Evolutionary conservation across 2,888 invertebrate genomes (phyloP).

Genomic region (Drosophila colorata): DNA sequence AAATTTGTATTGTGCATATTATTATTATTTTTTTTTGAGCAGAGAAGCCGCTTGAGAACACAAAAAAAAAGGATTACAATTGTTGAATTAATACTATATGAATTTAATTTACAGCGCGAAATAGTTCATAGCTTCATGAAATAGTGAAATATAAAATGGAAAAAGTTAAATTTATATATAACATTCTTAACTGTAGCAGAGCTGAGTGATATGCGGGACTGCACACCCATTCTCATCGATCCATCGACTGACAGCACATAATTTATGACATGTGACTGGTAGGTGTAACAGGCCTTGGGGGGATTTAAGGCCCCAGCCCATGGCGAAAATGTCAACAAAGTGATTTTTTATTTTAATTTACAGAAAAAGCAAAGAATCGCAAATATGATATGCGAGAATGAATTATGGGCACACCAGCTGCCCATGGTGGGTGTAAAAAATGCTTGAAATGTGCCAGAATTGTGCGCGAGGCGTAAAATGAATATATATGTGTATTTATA

Average conservation of each 20-base stretch:
- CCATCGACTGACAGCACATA: constrained; percentile 29
- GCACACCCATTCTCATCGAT: constrained; percentile 34
- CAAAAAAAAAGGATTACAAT: neutral
- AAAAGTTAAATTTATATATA: constrained; percentile 6
- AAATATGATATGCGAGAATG: constrained; percentile 50
- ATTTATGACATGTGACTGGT: constrained; percentile 49
- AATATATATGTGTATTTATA: constrained; percentile 5
- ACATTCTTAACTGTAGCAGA: constrained; percentile 19
- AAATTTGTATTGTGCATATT: too few species aligned
- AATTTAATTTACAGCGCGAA: constrained; percentile 29
- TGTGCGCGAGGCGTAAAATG: constrained; percentile 16
- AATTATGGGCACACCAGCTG: constrained; percentile 66
- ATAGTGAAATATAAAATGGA: constrained; percentile 20
- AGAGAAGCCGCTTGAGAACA: too few species aligned
- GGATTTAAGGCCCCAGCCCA: constrained; percentile 3
- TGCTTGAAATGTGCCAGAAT: constrained; percentile 35
- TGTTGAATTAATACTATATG: constrained; percentile 26
- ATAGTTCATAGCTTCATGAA: constrained; percentile 39
- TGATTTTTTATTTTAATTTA: constrained; percentile 67
- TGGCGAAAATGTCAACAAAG: constrained; percentile 67
- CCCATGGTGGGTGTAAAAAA: constrained; percentile 42
- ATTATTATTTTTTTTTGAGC: too few species aligned
- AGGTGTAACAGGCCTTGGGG: constrained; percentile 23
- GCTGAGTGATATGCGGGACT: constrained; percentile 18
- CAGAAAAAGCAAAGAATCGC: constrained; percentile 34